These are phyloP conservation scores for Harlomillsia oculata DNA, from an alignment of 1,140 invertebrate genomes.

Conservation along the genomic window DNA sequence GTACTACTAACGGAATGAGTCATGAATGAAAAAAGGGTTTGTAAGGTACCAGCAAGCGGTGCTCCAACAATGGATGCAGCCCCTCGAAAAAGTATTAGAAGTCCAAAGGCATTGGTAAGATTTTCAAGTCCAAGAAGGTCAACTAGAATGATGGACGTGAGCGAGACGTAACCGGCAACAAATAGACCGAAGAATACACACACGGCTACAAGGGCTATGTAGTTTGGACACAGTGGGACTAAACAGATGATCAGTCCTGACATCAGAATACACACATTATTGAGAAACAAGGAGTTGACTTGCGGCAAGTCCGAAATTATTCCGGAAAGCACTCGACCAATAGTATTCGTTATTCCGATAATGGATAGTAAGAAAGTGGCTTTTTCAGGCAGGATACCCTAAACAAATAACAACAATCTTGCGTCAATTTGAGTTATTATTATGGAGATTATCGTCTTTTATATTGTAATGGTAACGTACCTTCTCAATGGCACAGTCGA, in stretches of 20 bases:
- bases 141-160: conserved; percentile 95
- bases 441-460: too few species aligned
- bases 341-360: conserved; percentile 89
- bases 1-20: not conserved
- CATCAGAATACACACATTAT: conserved; percentile 84
- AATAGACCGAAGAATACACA: conserved; percentile 90
- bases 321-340: conserved; percentile 72
- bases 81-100: conserved; percentile 88
- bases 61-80: conserved; percentile 72
- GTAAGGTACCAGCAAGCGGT: conserved; percentile 50
- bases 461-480: too few species aligned
- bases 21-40: not conserved
- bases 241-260: conserved; percentile 74
- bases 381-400: conserved; percentile 60
- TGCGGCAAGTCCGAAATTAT: conserved; percentile 52
- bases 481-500: conserved; percentile 63
- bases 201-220: conserved; percentile 64
- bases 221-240: conserved; percentile 73
- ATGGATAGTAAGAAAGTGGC: conserved; percentile 85
- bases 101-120: conserved; percentile 91
- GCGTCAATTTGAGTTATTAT: too few species aligned
- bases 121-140: conserved; percentile 90
- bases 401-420: conserved; percentile 12
- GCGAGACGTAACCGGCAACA: conserved; percentile 91
- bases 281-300: conserved; percentile 83